Percentiles rank a stretch among this genome's conserved stretches.
phyloP scores from a whole-genome alignment of 2,797 vertebrate species.

The Anas acuta region DNA sequence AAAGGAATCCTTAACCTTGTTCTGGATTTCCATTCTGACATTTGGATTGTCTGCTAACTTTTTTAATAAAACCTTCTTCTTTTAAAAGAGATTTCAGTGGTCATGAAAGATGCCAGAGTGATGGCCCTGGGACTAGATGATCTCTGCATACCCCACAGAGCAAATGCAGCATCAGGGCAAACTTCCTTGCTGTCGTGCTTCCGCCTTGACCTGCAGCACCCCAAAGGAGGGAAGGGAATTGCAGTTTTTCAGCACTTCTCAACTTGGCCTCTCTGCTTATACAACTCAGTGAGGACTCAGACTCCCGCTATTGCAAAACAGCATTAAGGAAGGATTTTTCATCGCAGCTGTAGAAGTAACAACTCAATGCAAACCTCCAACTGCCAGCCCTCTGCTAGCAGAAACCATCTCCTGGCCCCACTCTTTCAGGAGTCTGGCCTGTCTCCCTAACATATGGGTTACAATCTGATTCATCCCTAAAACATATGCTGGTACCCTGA shows the following conservation, averaged over 20 bases:
- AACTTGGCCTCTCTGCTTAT: not conserved
- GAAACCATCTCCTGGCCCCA: not conserved
- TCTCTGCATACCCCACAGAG: conserved; percentile 29
- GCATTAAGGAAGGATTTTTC: conserved; percentile 12
- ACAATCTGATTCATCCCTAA: not conserved
- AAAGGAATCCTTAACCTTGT: conserved; percentile 8
- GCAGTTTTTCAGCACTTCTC: not conserved
- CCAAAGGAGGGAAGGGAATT: not conserved
- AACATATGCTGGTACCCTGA: not conserved
- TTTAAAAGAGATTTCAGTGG: not conserved
- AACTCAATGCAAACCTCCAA: not conserved
- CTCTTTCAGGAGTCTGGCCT: conserved; percentile 1
- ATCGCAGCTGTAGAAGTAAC: not conserved
- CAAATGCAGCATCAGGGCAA: conserved; percentile 20
- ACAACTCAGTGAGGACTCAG: not conserved
- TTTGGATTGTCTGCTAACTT: conserved; percentile 15
- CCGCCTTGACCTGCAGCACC: not conserved
- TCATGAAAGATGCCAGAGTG: conserved; percentile 8
- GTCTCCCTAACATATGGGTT: conserved; percentile 13
- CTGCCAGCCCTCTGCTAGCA: not conserved
- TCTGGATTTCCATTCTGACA: conserved; percentile 25
- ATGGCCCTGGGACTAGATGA: conserved; percentile 12
- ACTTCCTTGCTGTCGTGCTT: not conserved
- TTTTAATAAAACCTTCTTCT: conserved; percentile 9
- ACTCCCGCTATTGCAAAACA: not conserved